Conservation (phyloP, 1,140 invertebrate species). For the Bombus confusus region DNA sequence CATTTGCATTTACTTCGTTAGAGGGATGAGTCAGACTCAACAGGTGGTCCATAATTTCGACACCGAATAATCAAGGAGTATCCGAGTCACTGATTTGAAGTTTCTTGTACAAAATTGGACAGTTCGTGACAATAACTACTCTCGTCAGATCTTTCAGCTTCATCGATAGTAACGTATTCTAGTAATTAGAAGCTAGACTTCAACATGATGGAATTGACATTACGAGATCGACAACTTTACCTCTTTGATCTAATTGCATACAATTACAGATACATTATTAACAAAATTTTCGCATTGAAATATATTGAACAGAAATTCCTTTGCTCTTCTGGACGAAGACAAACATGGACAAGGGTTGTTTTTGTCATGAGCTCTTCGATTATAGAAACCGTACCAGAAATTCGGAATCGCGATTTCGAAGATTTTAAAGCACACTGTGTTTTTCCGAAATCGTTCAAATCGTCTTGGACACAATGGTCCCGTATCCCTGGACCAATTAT, state of each 20-base stretch:
- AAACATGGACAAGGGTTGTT: background rate
- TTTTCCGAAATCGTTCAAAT: background rate
- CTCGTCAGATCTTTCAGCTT: background rate
- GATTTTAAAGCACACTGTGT: background rate
- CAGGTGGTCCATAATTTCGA: conserved; percentile 6
- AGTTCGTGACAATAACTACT: background rate
- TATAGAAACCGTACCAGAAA: background rate
- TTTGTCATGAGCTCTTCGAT: background rate
- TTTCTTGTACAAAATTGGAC: background rate
- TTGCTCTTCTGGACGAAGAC: background rate
- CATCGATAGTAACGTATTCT: background rate
- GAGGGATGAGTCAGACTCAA: conserved; percentile 7
- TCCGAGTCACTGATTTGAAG: background rate
- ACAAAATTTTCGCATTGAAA: too few species aligned
- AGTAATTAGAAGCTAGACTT: background rate
- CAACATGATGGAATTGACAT: background rate
- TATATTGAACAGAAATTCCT: background rate
- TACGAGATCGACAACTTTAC: too few species aligned
- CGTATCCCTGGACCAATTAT: conserved; percentile 58
- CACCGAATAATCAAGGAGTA: background rate
- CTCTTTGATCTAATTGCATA: background rate
- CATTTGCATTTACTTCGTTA: background rate
- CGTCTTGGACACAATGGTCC: conserved; percentile 28
- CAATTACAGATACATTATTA: background rate
- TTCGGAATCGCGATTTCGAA: background rate